Evolutionary conservation across 1,140 invertebrate species (phyloP).

Genomic region (Cyphomyrmex costatus): DNA sequence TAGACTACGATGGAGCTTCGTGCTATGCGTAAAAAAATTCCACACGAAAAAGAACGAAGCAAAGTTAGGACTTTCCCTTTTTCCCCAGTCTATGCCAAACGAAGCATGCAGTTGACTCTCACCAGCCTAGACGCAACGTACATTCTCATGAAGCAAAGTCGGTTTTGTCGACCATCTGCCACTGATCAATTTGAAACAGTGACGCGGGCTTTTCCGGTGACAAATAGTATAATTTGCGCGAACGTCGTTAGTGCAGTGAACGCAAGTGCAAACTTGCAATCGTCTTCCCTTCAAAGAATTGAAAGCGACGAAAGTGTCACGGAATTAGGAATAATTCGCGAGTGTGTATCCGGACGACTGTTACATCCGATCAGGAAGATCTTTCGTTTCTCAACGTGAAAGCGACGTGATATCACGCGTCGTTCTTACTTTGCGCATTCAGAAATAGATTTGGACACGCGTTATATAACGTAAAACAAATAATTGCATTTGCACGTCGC

Average conservation of each 20-base stretch:
- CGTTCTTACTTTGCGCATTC: background rate
- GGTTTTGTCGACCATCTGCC: slow-evolving; percentile 16
- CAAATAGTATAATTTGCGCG: background rate
- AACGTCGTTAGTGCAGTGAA: background rate
- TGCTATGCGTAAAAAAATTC: background rate
- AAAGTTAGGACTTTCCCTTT: slow-evolving; percentile 74
- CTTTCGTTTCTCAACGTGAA: slow-evolving; percentile 46
- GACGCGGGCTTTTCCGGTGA: background rate
- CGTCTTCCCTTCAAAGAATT: background rate
- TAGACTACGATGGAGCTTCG: background rate
- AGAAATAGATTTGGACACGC: slow-evolving; percentile 18
- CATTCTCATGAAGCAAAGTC: background rate
- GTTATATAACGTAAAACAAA: slow-evolving; percentile 36
- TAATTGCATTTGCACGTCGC: background rate
- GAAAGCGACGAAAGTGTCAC: slow-evolving; percentile 2
- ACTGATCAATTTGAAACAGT: slow-evolving; percentile 44
- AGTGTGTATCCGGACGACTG: background rate
- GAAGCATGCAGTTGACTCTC: background rate
- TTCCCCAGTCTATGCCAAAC: slow-evolving; percentile 53
- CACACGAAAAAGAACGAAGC: background rate
- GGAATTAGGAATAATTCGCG: background rate
- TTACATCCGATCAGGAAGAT: slow-evolving; percentile 35
- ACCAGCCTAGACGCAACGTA: background rate
- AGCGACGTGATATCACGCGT: slow-evolving; percentile 22
- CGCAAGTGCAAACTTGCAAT: background rate